Conservation (phyloP, 2,113 vertebrate genomes). For the Epinephelus cyanopodus region DNA sequence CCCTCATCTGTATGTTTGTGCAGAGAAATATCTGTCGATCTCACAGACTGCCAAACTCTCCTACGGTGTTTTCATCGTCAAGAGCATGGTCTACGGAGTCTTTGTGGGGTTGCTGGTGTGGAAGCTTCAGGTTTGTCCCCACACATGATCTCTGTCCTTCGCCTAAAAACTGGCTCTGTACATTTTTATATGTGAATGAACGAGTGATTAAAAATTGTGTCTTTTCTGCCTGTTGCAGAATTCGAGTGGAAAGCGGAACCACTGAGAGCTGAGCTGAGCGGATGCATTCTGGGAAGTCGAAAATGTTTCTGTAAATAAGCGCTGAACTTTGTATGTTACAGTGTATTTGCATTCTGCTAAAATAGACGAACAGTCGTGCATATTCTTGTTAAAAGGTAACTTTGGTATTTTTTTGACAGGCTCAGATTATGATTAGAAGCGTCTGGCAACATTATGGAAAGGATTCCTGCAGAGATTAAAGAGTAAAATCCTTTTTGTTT, state of each 20-base stretch:
- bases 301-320: constrained; percentile 5
- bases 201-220: rapidly evolving
- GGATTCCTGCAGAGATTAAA: too few relatives aligned
- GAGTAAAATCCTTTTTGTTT: too few relatives aligned
- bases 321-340: neutral
- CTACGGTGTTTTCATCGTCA: constrained; percentile 62
- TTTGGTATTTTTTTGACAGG: too few relatives aligned
- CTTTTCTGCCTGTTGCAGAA: constrained; percentile 38
- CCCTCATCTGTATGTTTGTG: neutral
- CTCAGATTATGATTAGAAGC: too few relatives aligned
- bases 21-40: constrained; percentile 55
- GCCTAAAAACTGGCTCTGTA: neutral
- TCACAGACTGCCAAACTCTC: constrained; percentile 54
- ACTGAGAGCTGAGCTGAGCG: constrained; percentile 13
- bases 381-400: neutral
- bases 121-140: constrained; percentile 65
- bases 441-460: too few relatives aligned
- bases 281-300: neutral
- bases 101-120: constrained; percentile 65
- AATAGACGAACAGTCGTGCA: neutral
- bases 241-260: constrained; percentile 29
- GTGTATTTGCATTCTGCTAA: neutral
- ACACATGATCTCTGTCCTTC: neutral
- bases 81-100: constrained; percentile 71
- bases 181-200: neutral